phyloP scores from a whole-genome alignment of 2,113 vertebrate species.

The Trogon melanurus region DNA sequence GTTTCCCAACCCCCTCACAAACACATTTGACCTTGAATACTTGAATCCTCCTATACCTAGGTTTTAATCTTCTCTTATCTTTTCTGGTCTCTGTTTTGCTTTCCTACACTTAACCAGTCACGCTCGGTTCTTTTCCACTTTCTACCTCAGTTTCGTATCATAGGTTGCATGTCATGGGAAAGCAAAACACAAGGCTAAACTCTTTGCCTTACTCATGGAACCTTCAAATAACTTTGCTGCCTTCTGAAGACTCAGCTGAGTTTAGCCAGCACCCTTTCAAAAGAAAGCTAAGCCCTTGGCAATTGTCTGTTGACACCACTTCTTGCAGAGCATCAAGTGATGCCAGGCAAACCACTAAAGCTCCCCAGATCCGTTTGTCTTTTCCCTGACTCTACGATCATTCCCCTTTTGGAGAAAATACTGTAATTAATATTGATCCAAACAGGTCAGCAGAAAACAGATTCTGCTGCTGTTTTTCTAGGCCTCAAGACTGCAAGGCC shows the following conservation, averaged over 20 bases:
- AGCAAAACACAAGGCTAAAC: background rate
- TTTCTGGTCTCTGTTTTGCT: background rate
- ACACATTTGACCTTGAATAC: background rate
- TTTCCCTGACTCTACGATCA: background rate
- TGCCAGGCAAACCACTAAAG: background rate
- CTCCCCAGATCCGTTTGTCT: background rate
- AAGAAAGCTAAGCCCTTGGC: background rate
- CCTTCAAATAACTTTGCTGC: background rate
- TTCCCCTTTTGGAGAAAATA: background rate
- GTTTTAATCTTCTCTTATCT: background rate
- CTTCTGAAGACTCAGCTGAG: background rate
- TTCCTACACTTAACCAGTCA: background rate
- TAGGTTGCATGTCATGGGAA: background rate
- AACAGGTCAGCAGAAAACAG: background rate
- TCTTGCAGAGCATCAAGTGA: background rate
- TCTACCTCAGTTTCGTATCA: background rate
- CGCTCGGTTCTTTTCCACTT: background rate
- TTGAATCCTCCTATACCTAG: background rate
- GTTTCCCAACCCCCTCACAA: background rate
- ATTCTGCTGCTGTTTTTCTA: background rate
- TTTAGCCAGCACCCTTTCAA: background rate
- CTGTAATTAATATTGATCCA: background rate
- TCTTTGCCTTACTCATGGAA: background rate
- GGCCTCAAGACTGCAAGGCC: background rate
- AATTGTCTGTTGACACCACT: background rate